These are phyloP conservation scores for Merodon equestris DNA, from an alignment of 2,888 invertebrate genomes.

Conservation along the genomic window DNA sequence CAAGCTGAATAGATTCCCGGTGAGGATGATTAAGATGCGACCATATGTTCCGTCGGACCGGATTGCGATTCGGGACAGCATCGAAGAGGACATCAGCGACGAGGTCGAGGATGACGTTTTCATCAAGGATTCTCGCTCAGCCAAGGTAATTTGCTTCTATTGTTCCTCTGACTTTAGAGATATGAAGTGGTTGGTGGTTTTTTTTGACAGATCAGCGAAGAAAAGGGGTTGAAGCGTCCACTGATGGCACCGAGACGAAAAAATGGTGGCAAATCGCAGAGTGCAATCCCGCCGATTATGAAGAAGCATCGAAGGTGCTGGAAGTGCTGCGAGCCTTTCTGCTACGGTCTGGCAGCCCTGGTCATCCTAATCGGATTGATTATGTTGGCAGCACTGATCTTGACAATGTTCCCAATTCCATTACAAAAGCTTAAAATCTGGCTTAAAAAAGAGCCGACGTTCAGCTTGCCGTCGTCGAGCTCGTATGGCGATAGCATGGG, in stretches of 20 bases:
- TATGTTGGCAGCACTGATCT: constrained; percentile 82
- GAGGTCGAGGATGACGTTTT: constrained; percentile 89
- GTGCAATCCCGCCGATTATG: constrained; percentile 80
- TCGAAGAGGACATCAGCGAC: constrained; percentile 86
- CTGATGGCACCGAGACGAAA: constrained; percentile 87
- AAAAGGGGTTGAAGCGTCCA: constrained; percentile 85
- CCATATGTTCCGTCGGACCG: constrained; percentile 83
- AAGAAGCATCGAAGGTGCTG: constrained; percentile 79
- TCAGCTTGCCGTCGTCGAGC: constrained; percentile 29
- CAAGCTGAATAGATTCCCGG: constrained; percentile 16
- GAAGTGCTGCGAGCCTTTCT: constrained; percentile 83
- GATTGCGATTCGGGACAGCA: constrained; percentile 84
- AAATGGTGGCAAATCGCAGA: constrained; percentile 76
- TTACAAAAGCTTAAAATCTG: constrained; percentile 82
- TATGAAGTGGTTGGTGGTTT: constrained; percentile 38
- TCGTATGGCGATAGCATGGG: constrained; percentile 73
- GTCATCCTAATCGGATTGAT: constrained; percentile 82
- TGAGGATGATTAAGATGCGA: constrained; percentile 79
- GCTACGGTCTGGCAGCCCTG: constrained; percentile 83
- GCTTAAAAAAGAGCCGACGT: constrained; percentile 77
- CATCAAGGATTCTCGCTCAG: constrained; percentile 85
- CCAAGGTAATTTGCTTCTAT: constrained; percentile 78
- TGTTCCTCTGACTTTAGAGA: neutral
- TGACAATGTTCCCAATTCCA: constrained; percentile 84
- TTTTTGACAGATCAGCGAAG: constrained; percentile 81